Evolutionary conservation across 1,140 invertebrate genomes (phyloP).

Genomic region (Octopus sinensis): DNA sequence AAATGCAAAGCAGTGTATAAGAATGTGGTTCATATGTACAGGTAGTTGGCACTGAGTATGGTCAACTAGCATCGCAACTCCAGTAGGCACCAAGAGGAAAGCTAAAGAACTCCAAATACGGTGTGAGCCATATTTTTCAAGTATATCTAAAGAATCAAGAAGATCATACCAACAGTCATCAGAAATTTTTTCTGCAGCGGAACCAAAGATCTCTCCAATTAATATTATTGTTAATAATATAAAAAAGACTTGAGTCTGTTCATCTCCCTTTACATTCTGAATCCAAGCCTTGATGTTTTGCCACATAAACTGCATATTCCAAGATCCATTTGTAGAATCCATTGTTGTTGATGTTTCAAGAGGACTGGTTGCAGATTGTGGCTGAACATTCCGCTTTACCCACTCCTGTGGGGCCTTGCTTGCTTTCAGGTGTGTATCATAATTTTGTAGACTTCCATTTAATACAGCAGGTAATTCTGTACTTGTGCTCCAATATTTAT

Average conservation of each 20-base stretch:
- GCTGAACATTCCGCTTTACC: neutral
- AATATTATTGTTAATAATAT: slow-evolving; percentile 41
- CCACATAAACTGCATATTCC: neutral
- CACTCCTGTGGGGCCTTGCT: no score
- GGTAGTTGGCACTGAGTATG: slow-evolving; percentile 46
- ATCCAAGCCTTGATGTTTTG: neutral
- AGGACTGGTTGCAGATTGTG: neutral
- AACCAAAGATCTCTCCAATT: slow-evolving; percentile 46
- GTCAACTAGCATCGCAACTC: slow-evolving; percentile 42
- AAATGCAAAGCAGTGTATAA: slow-evolving; percentile 52
- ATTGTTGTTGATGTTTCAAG: neutral
- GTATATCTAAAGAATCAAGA: slow-evolving; percentile 49
- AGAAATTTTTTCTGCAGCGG: slow-evolving; percentile 49
- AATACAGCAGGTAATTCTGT: no score
- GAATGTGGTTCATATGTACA: slow-evolving; percentile 42
- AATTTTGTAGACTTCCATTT: no score
- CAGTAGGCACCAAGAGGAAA: slow-evolving; percentile 42
- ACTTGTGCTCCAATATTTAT: no score
- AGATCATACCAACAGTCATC: slow-evolving; percentile 56
- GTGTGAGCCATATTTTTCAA: slow-evolving; percentile 54
- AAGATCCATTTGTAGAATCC: neutral
- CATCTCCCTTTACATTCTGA: neutral
- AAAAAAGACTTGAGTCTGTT: slow-evolving; percentile 30
- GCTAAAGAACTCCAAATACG: slow-evolving; percentile 46
- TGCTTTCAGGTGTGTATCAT: no score